These are phyloP conservation scores for Bos taurus DNA, from an alignment of 2,113 vertebrate genomes.

Conservation along the genomic window ARS-UCD2.0 NC_037340.1:71771501-71772000, in stretches of 20 bases:
- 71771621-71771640: neutral
- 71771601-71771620: neutral
- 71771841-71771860: neutral
- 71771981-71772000: neutral
- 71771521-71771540: rapidly evolving
- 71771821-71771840: neutral
- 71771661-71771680: neutral
- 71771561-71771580: neutral
- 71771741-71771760: neutral
- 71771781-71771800: neutral
- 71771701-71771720: neutral
- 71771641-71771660: neutral
- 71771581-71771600: neutral
- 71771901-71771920: slow-evolving; percentile 18
- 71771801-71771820: slow-evolving; percentile 12
- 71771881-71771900: slow-evolving; percentile 8
- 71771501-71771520: neutral
- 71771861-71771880: neutral
- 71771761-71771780: neutral
- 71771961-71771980: neutral
- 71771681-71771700: neutral
- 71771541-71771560: neutral
- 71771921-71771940: neutral
- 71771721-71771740: neutral
- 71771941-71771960: neutral